Evolutionary conservation across 2,888 invertebrate genomes (phyloP).

Genomic region (Uropetala carovei): DNA sequence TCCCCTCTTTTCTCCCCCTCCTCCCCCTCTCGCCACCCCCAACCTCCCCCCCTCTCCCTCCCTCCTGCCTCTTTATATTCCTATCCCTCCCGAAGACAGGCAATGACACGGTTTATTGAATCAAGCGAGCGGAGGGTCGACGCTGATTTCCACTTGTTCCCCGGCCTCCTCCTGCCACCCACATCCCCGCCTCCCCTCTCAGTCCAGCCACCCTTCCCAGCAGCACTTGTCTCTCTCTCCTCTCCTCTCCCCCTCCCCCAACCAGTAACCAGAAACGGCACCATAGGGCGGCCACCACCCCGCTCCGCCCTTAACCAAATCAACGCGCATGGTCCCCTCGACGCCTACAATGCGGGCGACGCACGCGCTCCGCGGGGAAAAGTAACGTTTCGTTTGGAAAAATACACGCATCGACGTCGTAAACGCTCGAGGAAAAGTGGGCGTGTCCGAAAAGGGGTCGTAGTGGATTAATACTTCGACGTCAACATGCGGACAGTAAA

Average conservation of each 20-base stretch:
- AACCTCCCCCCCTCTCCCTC: neutral
- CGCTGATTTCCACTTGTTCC: conserved; percentile 35
- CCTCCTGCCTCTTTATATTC: neutral
- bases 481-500: too few relatives aligned
- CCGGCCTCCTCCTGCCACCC: neutral
- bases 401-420: too few relatives aligned
- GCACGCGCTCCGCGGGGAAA: conserved; percentile 1
- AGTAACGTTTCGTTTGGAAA: neutral
- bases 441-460: too few relatives aligned
- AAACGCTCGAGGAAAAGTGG: too few relatives aligned
- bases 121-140: conserved; percentile 1
- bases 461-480: too few relatives aligned
- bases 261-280: neutral
- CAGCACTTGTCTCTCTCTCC: neutral
- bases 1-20: too few relatives aligned
- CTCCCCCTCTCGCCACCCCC: too few relatives aligned
- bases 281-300: neutral
- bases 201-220: neutral
- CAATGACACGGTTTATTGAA: conserved; percentile 35
- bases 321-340: neutral
- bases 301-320: neutral
- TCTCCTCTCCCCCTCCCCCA: too few relatives aligned
- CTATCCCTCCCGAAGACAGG: neutral
- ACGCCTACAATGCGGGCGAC: neutral
- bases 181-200: neutral